phyloP scores from a whole-genome alignment of 1,140 invertebrate species.

The Drosophila ambigua region DNA sequence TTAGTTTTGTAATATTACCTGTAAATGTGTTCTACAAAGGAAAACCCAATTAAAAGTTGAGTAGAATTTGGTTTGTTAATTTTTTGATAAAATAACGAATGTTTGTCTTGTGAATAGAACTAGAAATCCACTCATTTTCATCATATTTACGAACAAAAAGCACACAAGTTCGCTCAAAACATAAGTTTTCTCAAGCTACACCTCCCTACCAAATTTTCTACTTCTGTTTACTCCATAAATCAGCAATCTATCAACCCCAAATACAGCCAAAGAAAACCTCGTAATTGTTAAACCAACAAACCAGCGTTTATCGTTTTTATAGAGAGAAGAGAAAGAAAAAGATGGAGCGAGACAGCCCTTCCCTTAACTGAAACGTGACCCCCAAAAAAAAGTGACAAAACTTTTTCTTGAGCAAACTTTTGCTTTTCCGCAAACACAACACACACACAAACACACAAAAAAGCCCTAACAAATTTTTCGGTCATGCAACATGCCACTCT shows the following conservation, averaged over 20 bases:
- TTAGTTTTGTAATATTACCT: no score
- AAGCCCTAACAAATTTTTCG: constrained; percentile 20
- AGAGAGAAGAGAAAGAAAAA: constrained; percentile 7
- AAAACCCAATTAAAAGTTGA: no score
- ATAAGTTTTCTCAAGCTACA: no score
- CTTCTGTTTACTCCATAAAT: not conserved
- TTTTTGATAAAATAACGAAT: no score
- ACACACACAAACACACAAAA: constrained; percentile 2
- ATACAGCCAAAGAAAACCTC: constrained; percentile 16
- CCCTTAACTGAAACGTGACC: constrained; percentile 43
- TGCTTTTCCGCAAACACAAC: constrained; percentile 29
- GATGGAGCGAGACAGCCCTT: no score
- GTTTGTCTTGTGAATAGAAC: no score
- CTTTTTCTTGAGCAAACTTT: constrained; percentile 44
- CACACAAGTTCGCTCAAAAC: no score
- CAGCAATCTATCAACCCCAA: constrained; percentile 16
- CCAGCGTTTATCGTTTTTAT: constrained; percentile 12
- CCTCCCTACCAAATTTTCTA: not conserved
- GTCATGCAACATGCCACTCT: constrained; percentile 18
- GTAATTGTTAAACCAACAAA: constrained; percentile 35
- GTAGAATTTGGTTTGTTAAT: no score
- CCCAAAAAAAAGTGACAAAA: constrained; percentile 48
- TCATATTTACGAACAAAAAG: no score
- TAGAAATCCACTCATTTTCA: no score
- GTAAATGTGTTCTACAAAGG: no score